A percentile compares a stretch with the other conserved stretches of the same genome.
These are phyloP conservation scores for Orthosia incerta DNA, from an alignment of 2,888 invertebrate species.

Conservation along the genomic window DNA sequence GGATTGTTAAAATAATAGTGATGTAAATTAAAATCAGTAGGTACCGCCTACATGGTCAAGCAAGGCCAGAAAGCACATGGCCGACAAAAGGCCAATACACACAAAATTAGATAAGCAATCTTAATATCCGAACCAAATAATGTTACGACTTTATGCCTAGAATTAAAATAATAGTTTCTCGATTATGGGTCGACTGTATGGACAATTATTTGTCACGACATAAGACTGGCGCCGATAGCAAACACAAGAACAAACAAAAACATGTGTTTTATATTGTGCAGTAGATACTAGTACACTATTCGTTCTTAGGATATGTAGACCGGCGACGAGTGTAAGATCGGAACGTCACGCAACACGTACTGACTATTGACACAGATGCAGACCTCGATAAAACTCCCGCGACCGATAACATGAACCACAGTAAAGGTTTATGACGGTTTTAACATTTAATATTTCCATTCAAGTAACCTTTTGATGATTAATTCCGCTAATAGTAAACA, in stretches of 20 bases:
- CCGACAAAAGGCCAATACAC: conserved; percentile 34
- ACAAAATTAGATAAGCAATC: conserved; percentile 41
- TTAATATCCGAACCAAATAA: conserved; percentile 36
- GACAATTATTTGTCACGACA: conserved; percentile 59
- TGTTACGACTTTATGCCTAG: conserved; percentile 6
- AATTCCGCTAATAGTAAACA: conserved; percentile 11
- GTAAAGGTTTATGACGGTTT: conserved; percentile 50
- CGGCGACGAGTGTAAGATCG: conserved; percentile 31
- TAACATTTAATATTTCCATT: conserved; percentile 48
- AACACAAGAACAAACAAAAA: conserved; percentile 45
- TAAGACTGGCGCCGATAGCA: conserved; percentile 27
- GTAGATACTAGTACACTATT: conserved; percentile 1
- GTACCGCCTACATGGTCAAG: conserved; percentile 26
- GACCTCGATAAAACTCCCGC: conserved; percentile 46
- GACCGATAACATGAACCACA: conserved; percentile 59
- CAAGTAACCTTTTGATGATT: conserved; percentile 20
- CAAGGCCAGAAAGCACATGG: conserved; percentile 52
- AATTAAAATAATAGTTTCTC: conserved; percentile 32
- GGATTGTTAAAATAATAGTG: conserved; percentile 11
- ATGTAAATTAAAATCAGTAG: conserved; percentile 36
- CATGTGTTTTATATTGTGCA: conserved; percentile 26
- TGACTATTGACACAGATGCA: conserved; percentile 69
- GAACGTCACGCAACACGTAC: conserved; percentile 44
- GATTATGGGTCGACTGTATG: conserved; percentile 38
- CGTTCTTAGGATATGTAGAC: conserved; percentile 23